Evolutionary conservation across 2,113 vertebrate genomes (phyloP), one percentile per base, ranked within the genome.

Genomic region (Copsychus sechellarum): DNA sequence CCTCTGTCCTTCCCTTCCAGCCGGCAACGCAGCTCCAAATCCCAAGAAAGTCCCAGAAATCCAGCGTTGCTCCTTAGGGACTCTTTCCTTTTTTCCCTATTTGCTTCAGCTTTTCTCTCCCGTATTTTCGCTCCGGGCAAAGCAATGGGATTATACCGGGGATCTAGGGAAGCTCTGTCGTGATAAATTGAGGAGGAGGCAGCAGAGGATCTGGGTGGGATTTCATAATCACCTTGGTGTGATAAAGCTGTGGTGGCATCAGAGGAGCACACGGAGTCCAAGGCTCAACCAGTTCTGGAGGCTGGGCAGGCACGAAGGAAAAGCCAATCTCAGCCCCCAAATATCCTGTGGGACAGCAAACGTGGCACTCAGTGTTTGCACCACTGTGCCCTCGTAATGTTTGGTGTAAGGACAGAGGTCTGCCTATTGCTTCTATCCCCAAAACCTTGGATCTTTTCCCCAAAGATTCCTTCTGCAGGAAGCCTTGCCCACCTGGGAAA

Each of bases 181-280:
- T 31, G 40, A 20, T 14, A 50, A 62, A 57, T 21, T 1, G 78
- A 81, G 74, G 25, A 45, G 89, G 4, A 81, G 60, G 57, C 33
- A 22, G 40, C 77, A 74, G 53, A 91, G 20, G 31, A 24, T 1
- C 69, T 43, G 72, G 9, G 34, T 43, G 60, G 60, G 60, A 31
- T 81, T 88, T 42, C n/a, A 14, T n/a, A 6, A 1, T 14, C 31
- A 19, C 64, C 38, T 51, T 2, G 19, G 12, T 18, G 61, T 9
- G 56, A 38, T 12, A 26, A 21, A 81, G 42, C 81, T 28, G 1
- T 4, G 40, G 48, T 1, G 2, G 48, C 8, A 22, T 9, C 31
- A 17, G 15, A 15, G 61, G 17, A 71, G 34, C 50, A 19, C 0
- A 1, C 3, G 45, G 58, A 65, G 26, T 1, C 33, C 40, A 6